phyloP scores from a whole-genome alignment of 2,113 vertebrate genomes.

The Hippocampus mohnikei region DNA sequence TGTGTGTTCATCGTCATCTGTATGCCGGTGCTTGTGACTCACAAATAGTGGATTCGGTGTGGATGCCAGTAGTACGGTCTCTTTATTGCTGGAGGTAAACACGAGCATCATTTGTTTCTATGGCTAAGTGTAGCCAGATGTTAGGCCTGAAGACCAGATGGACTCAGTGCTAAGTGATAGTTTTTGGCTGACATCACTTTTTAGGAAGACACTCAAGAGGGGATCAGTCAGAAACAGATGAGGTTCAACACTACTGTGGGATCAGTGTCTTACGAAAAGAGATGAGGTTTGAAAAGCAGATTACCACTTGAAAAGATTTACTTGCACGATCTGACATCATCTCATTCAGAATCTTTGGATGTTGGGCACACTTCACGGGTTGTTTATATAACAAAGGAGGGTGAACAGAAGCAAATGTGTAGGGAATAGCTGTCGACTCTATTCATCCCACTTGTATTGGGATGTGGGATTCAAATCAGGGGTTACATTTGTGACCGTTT shows the following conservation, averaged over 20 bases:
- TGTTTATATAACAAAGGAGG: slow-evolving; percentile 42
- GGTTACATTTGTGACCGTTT: slow-evolving; percentile 23
- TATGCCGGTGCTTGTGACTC: slow-evolving; percentile 13
- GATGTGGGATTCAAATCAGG: slow-evolving; percentile 15
- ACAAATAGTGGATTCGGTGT: slow-evolving; percentile 2
- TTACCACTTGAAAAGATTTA: slow-evolving; percentile 20
- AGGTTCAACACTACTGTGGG: slow-evolving; percentile 18
- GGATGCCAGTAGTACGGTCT: slow-evolving; percentile 32
- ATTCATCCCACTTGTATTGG: slow-evolving; percentile 24
- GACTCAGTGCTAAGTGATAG: slow-evolving; percentile 58
- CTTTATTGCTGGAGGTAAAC: slow-evolving; percentile 56
- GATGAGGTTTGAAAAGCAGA: slow-evolving; percentile 12
- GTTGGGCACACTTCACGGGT: slow-evolving; percentile 17
- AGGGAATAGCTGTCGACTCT: slow-evolving; percentile 32
- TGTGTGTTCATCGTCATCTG: slow-evolving; percentile 8
- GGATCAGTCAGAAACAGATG: slow-evolving; percentile 37
- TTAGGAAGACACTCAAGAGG: slow-evolving; percentile 35
- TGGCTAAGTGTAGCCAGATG: slow-evolving; percentile 66
- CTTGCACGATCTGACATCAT: slow-evolving; percentile 5
- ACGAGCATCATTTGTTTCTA: slow-evolving; percentile 60
- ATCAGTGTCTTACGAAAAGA: slow-evolving; percentile 18
- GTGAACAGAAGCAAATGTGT: slow-evolving; percentile 40
- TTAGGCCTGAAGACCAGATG: slow-evolving; percentile 63
- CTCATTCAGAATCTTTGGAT: slow-evolving; percentile 6
- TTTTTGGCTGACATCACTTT: slow-evolving; percentile 69